Conservation (phyloP, 2,113 vertebrate species). For the Gymnarchus niloticus region DNA sequence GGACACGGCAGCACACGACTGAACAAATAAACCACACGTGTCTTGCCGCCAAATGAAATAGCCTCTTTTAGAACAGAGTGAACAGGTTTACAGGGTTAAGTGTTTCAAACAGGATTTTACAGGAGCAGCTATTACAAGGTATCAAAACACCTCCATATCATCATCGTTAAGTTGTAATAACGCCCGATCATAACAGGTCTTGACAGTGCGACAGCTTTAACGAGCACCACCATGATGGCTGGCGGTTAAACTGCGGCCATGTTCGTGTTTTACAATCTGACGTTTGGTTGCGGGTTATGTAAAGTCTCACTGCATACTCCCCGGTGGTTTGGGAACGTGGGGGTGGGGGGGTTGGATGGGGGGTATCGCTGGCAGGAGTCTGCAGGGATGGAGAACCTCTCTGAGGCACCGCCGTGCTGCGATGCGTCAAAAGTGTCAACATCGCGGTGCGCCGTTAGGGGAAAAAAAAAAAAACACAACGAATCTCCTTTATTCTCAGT, state of each 20-base stretch:
- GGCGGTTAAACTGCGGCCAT: neutral
- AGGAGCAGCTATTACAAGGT: too few species aligned
- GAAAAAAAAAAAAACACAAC: too few species aligned
- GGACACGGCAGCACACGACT: neutral
- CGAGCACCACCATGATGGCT: neutral
- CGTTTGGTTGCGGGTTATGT: neutral
- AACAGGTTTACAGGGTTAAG: too few species aligned
- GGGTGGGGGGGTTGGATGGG: neutral
- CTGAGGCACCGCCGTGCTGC: neutral
- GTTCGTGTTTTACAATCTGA: neutral
- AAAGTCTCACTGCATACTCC: neutral
- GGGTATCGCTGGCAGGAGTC: too few species aligned
- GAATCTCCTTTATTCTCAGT: neutral
- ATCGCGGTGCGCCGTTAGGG: neutral
- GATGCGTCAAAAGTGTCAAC: neutral
- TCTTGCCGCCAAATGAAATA: too few species aligned
- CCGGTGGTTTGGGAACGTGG: neutral
- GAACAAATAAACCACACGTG: neutral
- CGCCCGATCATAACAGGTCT: too few species aligned
- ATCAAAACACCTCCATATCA: too few species aligned
- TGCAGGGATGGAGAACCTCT: neutral
- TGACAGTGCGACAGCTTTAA: neutral
- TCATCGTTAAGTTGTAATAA: too few species aligned
- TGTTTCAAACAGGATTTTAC: too few species aligned
- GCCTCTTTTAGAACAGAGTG: too few species aligned